phyloP scores from a whole-genome alignment of 2,888 invertebrate species.

The Cybosia mesomella region DNA sequence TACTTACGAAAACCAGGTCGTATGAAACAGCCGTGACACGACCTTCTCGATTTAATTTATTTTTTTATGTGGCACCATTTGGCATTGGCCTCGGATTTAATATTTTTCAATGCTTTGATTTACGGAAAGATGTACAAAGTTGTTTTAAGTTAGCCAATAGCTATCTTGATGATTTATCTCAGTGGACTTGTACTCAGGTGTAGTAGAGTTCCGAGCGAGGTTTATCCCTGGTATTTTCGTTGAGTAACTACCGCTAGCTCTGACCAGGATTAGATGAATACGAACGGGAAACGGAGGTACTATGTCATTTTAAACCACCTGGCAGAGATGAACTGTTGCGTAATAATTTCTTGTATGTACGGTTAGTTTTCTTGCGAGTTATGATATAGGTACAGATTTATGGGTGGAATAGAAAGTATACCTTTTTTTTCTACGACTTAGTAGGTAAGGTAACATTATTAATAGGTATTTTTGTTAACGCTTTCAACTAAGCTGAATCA shows the following conservation, averaged over 20 bases:
- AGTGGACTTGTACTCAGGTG: constrained; percentile 49
- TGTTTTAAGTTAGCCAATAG: constrained; percentile 24
- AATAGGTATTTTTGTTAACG: constrained; percentile 1
- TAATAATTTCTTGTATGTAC: constrained; percentile 31
- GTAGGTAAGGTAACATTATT: neutral
- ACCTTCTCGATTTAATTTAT: constrained; percentile 28
- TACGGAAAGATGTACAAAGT: constrained; percentile 22
- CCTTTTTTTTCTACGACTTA: neutral
- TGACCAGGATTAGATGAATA: constrained; percentile 65
- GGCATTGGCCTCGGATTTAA: constrained; percentile 21
- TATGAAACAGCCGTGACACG: constrained; percentile 26
- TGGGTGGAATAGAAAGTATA: constrained; percentile 3
- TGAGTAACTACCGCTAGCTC: constrained; percentile 61
- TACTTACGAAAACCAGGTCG: constrained; percentile 9
- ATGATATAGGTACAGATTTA: constrained; percentile 1
- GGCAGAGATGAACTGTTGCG: constrained; percentile 37
- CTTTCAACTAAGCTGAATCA: neutral
- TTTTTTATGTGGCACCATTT: constrained; percentile 28
- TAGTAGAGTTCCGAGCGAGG: constrained; percentile 41
- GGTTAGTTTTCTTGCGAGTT: neutral
- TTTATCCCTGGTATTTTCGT: constrained; percentile 62
- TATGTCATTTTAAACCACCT: constrained; percentile 59
- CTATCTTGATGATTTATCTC: constrained; percentile 44
- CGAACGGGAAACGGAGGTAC: constrained; percentile 53
- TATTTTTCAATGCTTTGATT: constrained; percentile 31